Evolutionary conservation across 1,140 invertebrate species (phyloP).

Genomic region (Bradynema listronoti): DNA sequence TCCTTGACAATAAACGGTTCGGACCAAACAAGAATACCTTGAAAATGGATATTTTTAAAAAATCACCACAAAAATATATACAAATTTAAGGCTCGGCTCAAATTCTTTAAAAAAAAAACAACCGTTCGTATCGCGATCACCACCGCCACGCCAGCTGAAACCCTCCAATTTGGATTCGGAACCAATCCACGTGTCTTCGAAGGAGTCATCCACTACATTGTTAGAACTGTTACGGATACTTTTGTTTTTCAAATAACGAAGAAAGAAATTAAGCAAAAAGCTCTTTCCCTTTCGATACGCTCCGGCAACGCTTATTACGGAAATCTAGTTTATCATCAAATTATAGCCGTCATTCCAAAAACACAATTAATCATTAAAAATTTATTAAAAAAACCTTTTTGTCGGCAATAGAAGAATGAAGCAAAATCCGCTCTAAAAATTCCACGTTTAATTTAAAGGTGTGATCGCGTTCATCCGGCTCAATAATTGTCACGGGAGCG

Average conservation of each 20-base stretch:
- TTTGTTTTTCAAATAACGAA: conserved; percentile 69
- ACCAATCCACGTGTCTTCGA: conserved; percentile 36
- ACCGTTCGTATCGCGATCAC: conserved; percentile 62
- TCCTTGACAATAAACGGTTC: conserved; percentile 59
- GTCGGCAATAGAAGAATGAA: conserved; percentile 11
- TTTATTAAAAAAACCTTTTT: no score
- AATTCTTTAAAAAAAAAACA: no score
- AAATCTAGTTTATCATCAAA: conserved; percentile 67
- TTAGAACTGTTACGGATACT: conserved; percentile 55
- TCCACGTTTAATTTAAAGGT: conserved; percentile 18
- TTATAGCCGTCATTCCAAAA: no score
- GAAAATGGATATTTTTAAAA: no score
- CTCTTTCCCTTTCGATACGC: conserved; percentile 95
- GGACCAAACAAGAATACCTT: conserved; percentile 62
- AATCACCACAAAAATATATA: no score
- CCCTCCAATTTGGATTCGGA: conserved; percentile 53
- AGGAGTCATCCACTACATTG: conserved; percentile 10
- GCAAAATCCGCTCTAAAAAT: conserved; percentile 13
- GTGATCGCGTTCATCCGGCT: conserved; percentile 13
- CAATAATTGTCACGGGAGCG: no score
- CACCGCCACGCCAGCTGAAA: conserved; percentile 62
- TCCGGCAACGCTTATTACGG: conserved; percentile 85
- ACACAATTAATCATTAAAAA: no score
- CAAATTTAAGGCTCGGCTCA: no score
- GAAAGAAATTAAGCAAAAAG: conserved; percentile 83